Percentiles rank a stretch among this genome's conserved stretches.
These are phyloP conservation scores for Triplophysa tibetana DNA, from an alignment of 2,113 vertebrate species.

Conservation along the genomic window DNA sequence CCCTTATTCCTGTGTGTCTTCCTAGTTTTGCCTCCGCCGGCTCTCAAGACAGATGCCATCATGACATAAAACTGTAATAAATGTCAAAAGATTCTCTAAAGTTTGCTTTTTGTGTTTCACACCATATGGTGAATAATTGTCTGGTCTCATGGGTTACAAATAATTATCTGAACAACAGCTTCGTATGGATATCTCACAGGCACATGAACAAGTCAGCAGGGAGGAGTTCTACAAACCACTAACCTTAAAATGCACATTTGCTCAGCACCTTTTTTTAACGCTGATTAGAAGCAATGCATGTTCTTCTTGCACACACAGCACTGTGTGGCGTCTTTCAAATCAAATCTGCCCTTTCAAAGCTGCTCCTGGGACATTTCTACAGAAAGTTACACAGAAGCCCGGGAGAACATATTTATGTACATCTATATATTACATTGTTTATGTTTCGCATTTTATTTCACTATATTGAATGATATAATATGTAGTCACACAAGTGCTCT, in stretches of 20 bases:
- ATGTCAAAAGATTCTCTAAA: neutral
- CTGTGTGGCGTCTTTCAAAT: constrained; percentile 61
- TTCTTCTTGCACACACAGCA: constrained; percentile 58
- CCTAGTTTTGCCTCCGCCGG: neutral
- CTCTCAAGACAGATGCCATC: neutral
- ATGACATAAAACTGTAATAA: neutral
- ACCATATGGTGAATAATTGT: neutral
- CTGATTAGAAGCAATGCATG: constrained; percentile 55
- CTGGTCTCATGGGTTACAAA: constrained; percentile 1
- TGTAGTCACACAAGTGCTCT: too few relatives aligned
- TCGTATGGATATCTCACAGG: neutral
- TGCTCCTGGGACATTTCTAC: constrained; percentile 47
- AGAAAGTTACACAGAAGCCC: neutral
- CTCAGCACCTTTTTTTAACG: constrained; percentile 65
- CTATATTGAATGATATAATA: too few relatives aligned
- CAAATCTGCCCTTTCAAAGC: constrained; percentile 57
- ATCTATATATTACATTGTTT: too few relatives aligned
- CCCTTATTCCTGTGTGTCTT: neutral
- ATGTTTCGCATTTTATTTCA: too few relatives aligned
- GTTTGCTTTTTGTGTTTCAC: neutral
- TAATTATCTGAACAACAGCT: neutral
- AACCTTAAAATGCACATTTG: constrained; percentile 41
- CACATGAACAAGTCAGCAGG: constrained; percentile 6
- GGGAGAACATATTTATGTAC: constrained; percentile 1
- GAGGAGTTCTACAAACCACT: constrained; percentile 3